Base-by-base conservation (phyloP, 2,113 vertebrate species). In the Protobothrops flavoviridis region DNA sequence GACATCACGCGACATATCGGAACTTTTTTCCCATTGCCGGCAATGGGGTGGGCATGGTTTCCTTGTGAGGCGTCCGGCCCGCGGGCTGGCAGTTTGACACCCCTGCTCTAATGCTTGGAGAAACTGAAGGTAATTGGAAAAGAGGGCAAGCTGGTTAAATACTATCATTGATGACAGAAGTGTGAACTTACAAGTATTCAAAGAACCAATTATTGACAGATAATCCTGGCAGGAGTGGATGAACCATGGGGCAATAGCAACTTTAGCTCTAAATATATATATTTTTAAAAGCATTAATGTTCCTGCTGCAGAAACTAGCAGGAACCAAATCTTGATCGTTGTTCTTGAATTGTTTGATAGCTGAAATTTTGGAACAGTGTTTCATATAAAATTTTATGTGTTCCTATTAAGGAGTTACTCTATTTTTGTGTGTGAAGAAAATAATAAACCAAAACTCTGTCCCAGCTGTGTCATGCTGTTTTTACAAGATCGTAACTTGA, bases 401-500 rank as follows among this genome's bases (percentile, higher is more conserved):
- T 91, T 24, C 57, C 26, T 88, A 5, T 29, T 87, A 23, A 93
- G 20, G 39, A 92, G 7, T 2, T 95, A 20, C 64, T 17, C n/a
- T 17, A 45, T 94, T 56, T 91, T 93, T 91, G 90, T 94, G 17
- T 43, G 33, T 43, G 74, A 81, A 81, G 64, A 81, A 81, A 81
- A 39, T 21, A 81, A 81, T 43, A 81, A 81, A 81, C 17, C 33
- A 43, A 81, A 81, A 90, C 74, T 81, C 33, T 92, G 33, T 95
- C 93, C 94, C 39, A 93, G 86, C 86, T 93, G 43, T 92, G 92
- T 93, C 95, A 91, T 55, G 90, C 92, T 94, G 94, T 94, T 97
- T 50, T 96, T 94, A 97, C 90, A 95, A 95, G 95, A 88, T 87
- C 3, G 0, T 95, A 95, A 96, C 91, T 93, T 85, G 8, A 86